Conservation (phyloP, 2,113 vertebrate species). For the Lepus americanus region DNA sequence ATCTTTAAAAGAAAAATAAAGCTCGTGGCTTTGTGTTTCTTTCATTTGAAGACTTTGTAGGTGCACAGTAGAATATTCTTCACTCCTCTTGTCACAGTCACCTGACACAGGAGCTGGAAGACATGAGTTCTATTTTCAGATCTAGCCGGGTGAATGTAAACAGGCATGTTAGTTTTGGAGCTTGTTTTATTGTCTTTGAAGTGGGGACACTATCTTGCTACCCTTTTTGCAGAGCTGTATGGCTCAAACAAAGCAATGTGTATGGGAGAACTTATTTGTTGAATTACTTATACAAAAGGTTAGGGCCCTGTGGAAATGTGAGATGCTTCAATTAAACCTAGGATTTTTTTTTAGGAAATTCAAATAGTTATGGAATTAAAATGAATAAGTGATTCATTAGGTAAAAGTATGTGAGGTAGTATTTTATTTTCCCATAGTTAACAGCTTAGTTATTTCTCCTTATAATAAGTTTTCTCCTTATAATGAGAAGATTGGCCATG, state of each 20-base stretch:
- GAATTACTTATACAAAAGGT: neutral
- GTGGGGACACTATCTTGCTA: neutral
- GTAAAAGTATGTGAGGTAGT: neutral
- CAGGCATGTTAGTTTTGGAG: neutral
- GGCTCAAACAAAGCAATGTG: neutral
- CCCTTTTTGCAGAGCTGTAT: neutral
- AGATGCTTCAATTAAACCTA: neutral
- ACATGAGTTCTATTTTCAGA: neutral
- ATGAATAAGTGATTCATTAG: slow-evolving; percentile 7
- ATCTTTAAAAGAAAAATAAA: too few relatives aligned
- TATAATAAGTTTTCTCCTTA: neutral
- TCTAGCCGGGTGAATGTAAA: neutral
- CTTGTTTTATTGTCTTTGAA: neutral
- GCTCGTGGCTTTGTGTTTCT: neutral
- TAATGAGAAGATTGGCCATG: neutral
- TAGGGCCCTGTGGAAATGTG: neutral
- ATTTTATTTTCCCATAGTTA: neutral
- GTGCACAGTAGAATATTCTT: neutral
- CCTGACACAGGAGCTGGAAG: neutral
- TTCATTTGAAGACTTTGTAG: neutral
- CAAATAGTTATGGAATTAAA: slow-evolving; percentile 5
- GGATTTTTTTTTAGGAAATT: slow-evolving; percentile 15
- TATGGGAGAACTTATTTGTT: neutral
- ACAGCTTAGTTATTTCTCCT: neutral
- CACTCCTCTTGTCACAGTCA: neutral